Conservation (phyloP, 2,888 invertebrate species). For the Eulithis prunata region DNA sequence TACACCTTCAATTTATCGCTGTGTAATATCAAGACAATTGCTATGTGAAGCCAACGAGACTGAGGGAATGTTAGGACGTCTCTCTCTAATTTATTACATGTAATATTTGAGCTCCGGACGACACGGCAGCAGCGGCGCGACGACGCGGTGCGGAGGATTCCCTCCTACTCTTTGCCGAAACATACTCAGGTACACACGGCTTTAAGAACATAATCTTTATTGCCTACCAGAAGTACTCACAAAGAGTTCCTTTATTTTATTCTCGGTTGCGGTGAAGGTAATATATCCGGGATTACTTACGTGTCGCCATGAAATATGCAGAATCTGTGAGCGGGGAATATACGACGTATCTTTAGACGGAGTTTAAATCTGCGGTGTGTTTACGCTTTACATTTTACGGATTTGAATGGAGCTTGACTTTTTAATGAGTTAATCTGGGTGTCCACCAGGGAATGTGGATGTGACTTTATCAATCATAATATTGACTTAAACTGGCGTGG, state of each 20-base stretch:
- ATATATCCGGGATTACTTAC: conserved; percentile 57
- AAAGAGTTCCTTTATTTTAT: conserved; percentile 66
- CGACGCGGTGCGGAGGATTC: conserved; percentile 28
- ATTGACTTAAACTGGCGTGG: not conserved
- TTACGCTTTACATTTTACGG: conserved; percentile 40
- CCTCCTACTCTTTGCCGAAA: conserved; percentile 48
- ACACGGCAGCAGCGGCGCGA: conserved; percentile 29
- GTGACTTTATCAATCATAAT: not conserved
- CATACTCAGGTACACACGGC: conserved; percentile 51
- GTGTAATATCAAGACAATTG: conserved; percentile 78
- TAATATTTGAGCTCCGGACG: conserved; percentile 67
- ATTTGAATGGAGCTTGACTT: conserved; percentile 6
- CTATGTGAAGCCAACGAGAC: conserved; percentile 66
- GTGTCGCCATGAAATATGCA: conserved; percentile 42
- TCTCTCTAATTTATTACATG: conserved; percentile 72
- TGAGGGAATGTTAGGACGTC: conserved; percentile 62
- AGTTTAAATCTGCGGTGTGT: conserved; percentile 46
- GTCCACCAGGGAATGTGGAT: not conserved
- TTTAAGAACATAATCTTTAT: conserved; percentile 75
- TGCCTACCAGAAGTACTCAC: conserved; percentile 58
- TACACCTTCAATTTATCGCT: conserved; percentile 63
- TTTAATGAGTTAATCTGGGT: conserved; percentile 4
- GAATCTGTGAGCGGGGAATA: conserved; percentile 53
- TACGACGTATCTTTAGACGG: conserved; percentile 51
- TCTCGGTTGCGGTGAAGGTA: conserved; percentile 53